Evolutionary conservation across 2,888 invertebrate species (phyloP), one percentile per base, ranked within the genome.

Genomic region (Zele albiditarsus): DNA sequence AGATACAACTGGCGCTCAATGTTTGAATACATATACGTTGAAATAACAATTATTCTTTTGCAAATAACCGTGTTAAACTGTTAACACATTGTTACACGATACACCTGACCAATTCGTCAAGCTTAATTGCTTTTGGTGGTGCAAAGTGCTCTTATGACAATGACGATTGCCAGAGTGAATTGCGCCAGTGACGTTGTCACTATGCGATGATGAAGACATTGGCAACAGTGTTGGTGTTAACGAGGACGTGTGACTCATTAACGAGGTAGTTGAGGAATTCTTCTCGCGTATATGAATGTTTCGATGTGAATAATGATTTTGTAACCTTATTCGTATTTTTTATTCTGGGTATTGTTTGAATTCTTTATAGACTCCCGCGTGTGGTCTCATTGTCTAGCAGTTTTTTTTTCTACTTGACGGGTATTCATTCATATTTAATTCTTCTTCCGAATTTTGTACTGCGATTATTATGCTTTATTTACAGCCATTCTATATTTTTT

Each of bases 61-160:
- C 67, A 60, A 49, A 78, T 76, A 75, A 73, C 72, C 58, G 74
- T 68, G 72, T 79, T 77, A 77, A 77, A 71, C 74, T 77, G 79
- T 80, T 79, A 79, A 80, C 79, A 78, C 76, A 77, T 71, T 58
- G 67, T 42, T 74, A 67, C 75, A 20, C 38, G 73, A 77, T 78
- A 75, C 76, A 62, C 66, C 60, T 53, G 25, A 67, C 70, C 73
- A 74, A 78, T 77, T 76, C 75, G 77, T 80, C 80, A 79, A 74
- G 57, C 71, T 76, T 78, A 79, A 78, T 78, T 74, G 78, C 66
- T 28, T 49, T 23, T 31, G 49, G 42, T 62, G 58, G 53, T 71
- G 49, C 28, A 28, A 62, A 14, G 28, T 62, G 42, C 62, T 25
- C 23, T 42, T 27, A 28, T 38, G 70, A 75, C 71, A 70, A 74